Evolutionary conservation across 2,113 vertebrate genomes (phyloP), one percentile per base, ranked within the genome.

Genomic region (Callospermophilus lateralis): DNA sequence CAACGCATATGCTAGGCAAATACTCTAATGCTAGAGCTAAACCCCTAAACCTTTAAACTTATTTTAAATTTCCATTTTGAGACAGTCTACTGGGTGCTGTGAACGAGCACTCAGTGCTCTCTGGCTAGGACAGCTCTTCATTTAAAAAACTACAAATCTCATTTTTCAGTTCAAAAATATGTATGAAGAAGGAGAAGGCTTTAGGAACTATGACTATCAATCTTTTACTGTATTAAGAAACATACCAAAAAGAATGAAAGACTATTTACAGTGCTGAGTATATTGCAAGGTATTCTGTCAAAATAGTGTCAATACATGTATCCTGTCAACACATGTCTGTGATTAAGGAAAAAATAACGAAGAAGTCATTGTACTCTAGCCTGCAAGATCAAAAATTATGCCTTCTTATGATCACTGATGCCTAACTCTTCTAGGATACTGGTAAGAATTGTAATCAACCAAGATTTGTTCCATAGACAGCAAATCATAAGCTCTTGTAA

Each of bases 151-250:
- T 73, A 13, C 22, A 72, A 22, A 24, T 13, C 24, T 86, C 72
- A 26, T 39, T 53, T 91, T 32, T 85, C 37, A 34, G 58, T 6
- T 61, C 15, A 39, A 39, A 22, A n/a, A 0, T 1, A 45, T 17
- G 16, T 19, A 7, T 51, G 20, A 80, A 81, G 12, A 87, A 86
- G 34, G 42, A 81, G 42, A 3, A n/a, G 6, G 48, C 22, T 37
- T n/a, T 51, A 8, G 20, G 16, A 24, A 48, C 34, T 12, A 67
- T 51, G n/a, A 87, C 39, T 10, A 10, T 15, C 13, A 53, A n/a
- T 65, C 51, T 88, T 89, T 79, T 61, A 74, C 4, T 61, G 28
- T 68, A 65, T 61, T 65, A 96, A 58, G 53, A 76, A 79, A 86
- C 17, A 28, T 13, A 1, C 37, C 37, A 90, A 32, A 51, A 91